These are phyloP conservation scores for Nasalis larvatus DNA, from an alignment of 2,113 vertebrate species.

Conservation along the genomic window DNA sequence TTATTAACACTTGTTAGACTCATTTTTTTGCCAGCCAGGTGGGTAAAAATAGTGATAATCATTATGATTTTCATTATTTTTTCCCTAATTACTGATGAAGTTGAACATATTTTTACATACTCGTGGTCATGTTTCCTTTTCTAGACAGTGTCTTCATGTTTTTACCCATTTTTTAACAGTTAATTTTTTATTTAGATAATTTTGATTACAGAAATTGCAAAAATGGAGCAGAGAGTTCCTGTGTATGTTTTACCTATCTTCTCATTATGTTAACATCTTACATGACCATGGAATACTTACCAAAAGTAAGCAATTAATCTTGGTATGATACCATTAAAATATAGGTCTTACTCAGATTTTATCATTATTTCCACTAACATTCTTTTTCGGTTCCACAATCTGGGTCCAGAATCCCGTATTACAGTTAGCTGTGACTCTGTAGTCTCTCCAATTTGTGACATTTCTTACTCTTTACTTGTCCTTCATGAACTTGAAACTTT, in stretches of 20 bases:
- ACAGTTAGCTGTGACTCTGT: not conserved
- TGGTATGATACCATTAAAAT: not conserved
- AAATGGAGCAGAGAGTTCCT: not conserved
- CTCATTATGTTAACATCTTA: not conserved
- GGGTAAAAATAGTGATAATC: not conserved
- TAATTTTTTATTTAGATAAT: constrained; percentile 3
- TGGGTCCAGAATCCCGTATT: not conserved
- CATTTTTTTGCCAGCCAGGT: not conserved
- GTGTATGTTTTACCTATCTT: not conserved
- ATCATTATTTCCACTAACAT: not conserved
- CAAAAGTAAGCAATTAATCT: constrained; percentile 11
- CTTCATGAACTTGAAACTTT: not conserved
- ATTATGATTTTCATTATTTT: not conserved
- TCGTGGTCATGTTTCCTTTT: constrained; percentile 2
- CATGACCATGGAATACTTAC: not conserved
- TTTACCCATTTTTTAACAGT: not conserved
- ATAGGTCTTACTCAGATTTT: not conserved
- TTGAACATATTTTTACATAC: not conserved
- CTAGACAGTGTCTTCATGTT: not conserved
- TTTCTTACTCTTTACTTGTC: not conserved
- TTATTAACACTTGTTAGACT: not conserved
- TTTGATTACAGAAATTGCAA: not conserved
- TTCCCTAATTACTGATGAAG: constrained; percentile 13
- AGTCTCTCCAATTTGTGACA: not conserved
- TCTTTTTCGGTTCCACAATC: not conserved